Evolutionary conservation across 2,113 vertebrate genomes (phyloP).

Genomic region (Illadopsis cleaveri): DNA sequence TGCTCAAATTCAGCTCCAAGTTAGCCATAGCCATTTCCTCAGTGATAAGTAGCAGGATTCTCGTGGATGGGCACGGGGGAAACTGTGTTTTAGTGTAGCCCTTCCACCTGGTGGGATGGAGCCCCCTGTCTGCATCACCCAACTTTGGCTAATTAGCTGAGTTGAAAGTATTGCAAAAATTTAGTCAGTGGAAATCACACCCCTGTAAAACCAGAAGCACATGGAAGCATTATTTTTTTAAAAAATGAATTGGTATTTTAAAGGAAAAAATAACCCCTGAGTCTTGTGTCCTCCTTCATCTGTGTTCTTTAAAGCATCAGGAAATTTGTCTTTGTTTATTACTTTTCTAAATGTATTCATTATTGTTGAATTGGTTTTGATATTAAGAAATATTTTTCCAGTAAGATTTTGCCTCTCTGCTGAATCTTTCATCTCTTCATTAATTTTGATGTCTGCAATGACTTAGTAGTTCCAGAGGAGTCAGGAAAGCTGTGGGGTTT

Average conservation of each 20-base stretch:
- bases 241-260: background rate
- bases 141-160: background rate
- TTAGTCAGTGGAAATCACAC: background rate
- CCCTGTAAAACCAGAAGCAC: background rate
- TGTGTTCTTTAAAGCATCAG: background rate
- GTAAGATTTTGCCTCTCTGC: background rate
- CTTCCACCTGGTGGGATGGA: background rate
- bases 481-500: background rate
- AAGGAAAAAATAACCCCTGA: background rate
- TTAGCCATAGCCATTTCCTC: background rate
- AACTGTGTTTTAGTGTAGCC: background rate
- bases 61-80: accelerated
- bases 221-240: background rate
- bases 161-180: background rate
- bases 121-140: background rate
- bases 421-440: constrained; percentile 19
- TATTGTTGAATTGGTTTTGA: background rate
- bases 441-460: background rate
- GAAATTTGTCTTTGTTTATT: background rate
- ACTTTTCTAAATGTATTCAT: background rate
- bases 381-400: constrained; percentile 13
- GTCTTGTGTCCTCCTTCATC: background rate
- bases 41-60: background rate
- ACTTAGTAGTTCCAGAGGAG: background rate
- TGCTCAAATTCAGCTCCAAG: background rate